These are phyloP conservation scores for Chiridota heheva DNA, from an alignment of 35 echinoderm and acorn worm species.

Conservation along the genomic window DNA sequence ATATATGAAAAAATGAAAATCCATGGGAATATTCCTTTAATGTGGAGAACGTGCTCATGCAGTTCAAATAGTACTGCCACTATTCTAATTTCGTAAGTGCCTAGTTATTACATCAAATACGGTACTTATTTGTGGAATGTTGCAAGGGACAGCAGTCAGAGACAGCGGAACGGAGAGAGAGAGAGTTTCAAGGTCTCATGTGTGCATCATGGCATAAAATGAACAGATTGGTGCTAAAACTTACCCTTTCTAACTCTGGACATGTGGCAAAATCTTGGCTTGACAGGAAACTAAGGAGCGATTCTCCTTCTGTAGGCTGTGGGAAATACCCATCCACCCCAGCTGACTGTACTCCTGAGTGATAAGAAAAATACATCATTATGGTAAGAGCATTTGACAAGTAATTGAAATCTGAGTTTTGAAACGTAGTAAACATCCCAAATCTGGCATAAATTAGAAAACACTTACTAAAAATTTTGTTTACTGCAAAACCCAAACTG, in stretches of 20 bases:
- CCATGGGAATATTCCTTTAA: too few relatives aligned
- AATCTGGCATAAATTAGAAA: too few relatives aligned
- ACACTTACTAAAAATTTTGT: too few relatives aligned
- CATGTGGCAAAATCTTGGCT: constrained; percentile 90
- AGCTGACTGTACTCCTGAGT: constrained; percentile 46
- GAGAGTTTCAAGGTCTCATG: not conserved
- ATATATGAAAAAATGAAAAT: too few relatives aligned
- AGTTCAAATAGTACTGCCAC: too few relatives aligned
- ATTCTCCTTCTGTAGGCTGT: constrained; percentile 78
- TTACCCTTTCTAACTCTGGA: constrained; percentile 93
- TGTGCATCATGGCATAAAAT: not conserved
- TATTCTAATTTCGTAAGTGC: too few relatives aligned
- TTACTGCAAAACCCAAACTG: too few relatives aligned
- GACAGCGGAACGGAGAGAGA: not conserved
- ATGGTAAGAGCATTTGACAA: not conserved
- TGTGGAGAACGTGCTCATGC: too few relatives aligned
- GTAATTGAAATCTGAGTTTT: too few relatives aligned
- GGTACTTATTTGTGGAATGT: too few relatives aligned
- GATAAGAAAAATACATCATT: not conserved
- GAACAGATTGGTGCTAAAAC: not conserved
- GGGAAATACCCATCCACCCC: constrained; percentile 83
- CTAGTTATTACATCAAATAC: too few relatives aligned
- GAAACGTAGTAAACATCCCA: too few relatives aligned
- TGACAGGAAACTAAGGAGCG: constrained; percentile 84
- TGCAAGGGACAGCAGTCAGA: not conserved